phyloP scores from a whole-genome alignment of 2,113 vertebrate genomes.

The Tragelaphus strepsiceros region DNA sequence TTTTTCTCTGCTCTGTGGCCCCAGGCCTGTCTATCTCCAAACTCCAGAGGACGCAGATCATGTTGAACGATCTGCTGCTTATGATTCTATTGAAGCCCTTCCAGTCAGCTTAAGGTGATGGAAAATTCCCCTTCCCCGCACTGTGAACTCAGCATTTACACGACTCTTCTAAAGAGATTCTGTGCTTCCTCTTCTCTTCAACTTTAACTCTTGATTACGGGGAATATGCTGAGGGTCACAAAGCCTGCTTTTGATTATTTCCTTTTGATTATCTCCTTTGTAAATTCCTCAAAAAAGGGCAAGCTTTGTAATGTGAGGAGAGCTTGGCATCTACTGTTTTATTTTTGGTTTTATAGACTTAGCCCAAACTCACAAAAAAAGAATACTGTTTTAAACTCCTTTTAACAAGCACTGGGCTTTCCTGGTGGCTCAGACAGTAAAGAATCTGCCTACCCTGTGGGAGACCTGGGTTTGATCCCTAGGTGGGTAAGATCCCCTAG shows the following conservation, averaged over 20 bases:
- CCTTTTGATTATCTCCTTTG: background rate
- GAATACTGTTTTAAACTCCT: background rate
- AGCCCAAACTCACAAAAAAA: background rate
- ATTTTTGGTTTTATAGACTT: background rate
- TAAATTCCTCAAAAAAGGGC: background rate
- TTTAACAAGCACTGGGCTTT: background rate
- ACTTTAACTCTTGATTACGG: background rate
- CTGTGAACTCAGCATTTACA: background rate
- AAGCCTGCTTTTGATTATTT: background rate
- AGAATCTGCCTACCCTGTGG: background rate
- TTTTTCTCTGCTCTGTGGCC: background rate
- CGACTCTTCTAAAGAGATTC: background rate
- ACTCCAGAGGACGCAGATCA: background rate
- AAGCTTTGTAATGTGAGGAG: background rate
- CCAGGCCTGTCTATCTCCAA: background rate
- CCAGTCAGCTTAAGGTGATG: background rate
- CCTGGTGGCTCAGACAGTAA: background rate
- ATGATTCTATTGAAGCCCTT: background rate
- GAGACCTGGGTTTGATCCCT: background rate
- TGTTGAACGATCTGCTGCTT: background rate
- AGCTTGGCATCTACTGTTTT: background rate
- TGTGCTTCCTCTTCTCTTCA: background rate
- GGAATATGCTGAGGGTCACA: background rate
- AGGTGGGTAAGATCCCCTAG: background rate
- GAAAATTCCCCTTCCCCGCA: background rate